Evolutionary conservation across 2,888 invertebrate species (phyloP), one percentile per base, ranked within the genome.

Genomic region (Aleiodes leptofemur): DNA sequence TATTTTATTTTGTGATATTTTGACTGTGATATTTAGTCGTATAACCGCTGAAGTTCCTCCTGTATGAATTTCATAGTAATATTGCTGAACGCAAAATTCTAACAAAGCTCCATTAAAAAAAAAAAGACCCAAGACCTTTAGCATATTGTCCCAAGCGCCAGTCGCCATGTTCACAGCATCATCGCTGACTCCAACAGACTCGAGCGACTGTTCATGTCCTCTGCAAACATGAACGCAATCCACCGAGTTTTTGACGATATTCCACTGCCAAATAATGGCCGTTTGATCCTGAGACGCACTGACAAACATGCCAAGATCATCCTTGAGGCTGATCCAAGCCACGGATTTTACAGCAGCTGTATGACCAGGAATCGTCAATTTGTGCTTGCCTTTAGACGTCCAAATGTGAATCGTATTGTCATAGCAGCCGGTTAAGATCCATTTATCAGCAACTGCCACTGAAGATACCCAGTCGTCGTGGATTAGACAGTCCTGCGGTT

Each of bases 401-500:
- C 98, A 98, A 77, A 98, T 92, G 84, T 97, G 96, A 56, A 98
- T 90, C 72, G 97, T 96, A 88, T 96, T 96, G 88, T 98, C 98
- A 90, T 98, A 98, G 88, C 97, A 57, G 16, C 64, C 64, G 13
- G 61, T 11, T 14, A 48, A 50, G 71, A 68, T 72, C 95, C 95
- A 96, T 86, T 93, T 93, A 55, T 92, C 92, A 77, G 91, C 90
- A 55, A 93, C 92, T 82, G 95, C 94, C 0, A 98, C 94, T 57
- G 96, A 93, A 23, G 97, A 95, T n/a, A 99, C 97, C 99, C 99
- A 99, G 88, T 99, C 99, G 90, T 98, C 97, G 85, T 98, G 98
- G 88, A 96, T 92, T 80, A 99, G 91, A 87, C 97, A 96, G 88
- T 98, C 96, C 86, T 97, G 94, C 0, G 98, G 98, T 84, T 96